A percentile compares a stretch with the other conserved stretches of the same genome.
phyloP scores from a whole-genome alignment of 2,888 invertebrate genomes.

The Micoletzkya japonica region DNA sequence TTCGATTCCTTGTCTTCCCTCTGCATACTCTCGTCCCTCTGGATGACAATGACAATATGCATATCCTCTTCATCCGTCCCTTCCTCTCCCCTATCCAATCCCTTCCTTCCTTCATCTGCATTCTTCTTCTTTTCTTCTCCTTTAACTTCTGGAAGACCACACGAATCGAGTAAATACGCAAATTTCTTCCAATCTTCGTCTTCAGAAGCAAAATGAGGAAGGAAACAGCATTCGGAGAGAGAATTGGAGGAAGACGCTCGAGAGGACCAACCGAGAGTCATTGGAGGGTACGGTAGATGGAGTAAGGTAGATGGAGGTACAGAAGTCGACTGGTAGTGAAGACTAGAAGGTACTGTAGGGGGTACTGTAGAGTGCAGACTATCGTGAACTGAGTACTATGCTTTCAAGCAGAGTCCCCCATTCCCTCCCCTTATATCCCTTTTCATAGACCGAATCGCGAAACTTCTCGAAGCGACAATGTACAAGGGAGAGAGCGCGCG shows the following conservation, averaged over 20 bases:
- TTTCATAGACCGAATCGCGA: conserved; percentile 8
- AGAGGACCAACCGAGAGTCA: background rate
- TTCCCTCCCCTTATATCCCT: conserved; percentile 2
- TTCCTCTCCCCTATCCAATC: no score
- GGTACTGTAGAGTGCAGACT: no score
- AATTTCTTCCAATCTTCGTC: conserved; percentile 24
- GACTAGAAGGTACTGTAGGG: no score
- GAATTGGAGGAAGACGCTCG: conserved; percentile 3
- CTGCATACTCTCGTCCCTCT: no score
- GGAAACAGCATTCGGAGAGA: background rate
- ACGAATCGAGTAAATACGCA: conserved; percentile 17
- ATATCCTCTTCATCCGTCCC: no score
- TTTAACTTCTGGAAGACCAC: background rate
- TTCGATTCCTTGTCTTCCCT: no score
- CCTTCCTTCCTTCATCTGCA: background rate
- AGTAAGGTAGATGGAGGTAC: background rate
- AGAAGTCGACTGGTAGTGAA: no score
- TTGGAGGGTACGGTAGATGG: conserved; percentile 12
- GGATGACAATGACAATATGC: no score
- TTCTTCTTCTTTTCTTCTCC: conserved; percentile 7
- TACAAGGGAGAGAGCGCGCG: background rate
- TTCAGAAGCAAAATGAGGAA: conserved; percentile 19
- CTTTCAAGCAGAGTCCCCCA: background rate
- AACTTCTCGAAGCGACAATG: conserved; percentile 20
- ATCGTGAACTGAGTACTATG: background rate